Base-by-base conservation (phyloP, 2,888 invertebrate genomes). In the Leptinotarsa tumamoca region DNA sequence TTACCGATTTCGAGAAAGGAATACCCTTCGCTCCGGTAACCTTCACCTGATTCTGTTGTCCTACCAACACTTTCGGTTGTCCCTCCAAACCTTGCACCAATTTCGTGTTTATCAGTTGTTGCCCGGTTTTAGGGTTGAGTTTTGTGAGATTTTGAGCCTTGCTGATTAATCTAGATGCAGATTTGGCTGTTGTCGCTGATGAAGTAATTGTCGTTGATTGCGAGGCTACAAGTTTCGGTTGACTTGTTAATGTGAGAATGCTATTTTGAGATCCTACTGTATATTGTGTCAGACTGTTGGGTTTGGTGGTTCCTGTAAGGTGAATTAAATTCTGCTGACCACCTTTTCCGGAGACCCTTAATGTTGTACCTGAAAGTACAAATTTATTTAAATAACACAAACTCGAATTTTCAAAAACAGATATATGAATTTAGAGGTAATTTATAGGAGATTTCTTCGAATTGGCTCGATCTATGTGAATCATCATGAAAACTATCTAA, bases 201-300 rank as follows among this genome's bases (percentile, higher is more conserved):
- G 82, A 81, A 17, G 84, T 82, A 54, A 83, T 78, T 0, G 86
- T 84, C 14, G 83, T 81, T 1, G 85, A 79, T 21, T 87, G 83
- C 21, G 88, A 85, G 21, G 85, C 83, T 54, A 88, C 87, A 50
- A 88, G 80, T 83, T 88, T 88, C 15, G 87, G 88, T 81, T 88
- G 88, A n/a, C 84, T 84, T 0, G 87, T 84, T 67, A 83, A 68
- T 15, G 88, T 84, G 56, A 88, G 86, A 54, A 91, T 83, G 84
- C 89, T 90, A 69, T 89, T 90, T 82, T 90, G 90, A 4, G 90
- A 89, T 5, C 90, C 90, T 23, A 90, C 90, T 1, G 90, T 89
- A 80, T 89, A 90, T 82, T 90, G 90, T 10, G 86, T 82, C 5
- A 85, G 80, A 7, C 87, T 85, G 80, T 88, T 89, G 52, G 86